Conservation (phyloP, 2,113 vertebrate genomes). For the Lichenostomus cassidix region DNA sequence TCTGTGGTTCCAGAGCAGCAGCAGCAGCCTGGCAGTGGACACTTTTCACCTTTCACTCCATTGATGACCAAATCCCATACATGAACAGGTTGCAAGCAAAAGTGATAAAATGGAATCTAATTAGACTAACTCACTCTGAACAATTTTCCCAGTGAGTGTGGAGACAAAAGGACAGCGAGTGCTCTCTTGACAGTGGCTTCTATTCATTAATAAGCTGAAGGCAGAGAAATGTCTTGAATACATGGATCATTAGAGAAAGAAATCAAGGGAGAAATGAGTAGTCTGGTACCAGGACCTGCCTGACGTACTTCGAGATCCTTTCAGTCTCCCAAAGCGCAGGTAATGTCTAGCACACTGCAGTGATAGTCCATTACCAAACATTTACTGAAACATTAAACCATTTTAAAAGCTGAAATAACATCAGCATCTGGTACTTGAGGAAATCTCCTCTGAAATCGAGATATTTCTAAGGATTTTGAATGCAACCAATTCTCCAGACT, state of each 20-base stretch:
- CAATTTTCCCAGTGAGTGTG: background rate
- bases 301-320: background rate
- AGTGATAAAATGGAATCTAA: background rate
- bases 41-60: background rate
- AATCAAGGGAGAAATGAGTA: background rate
- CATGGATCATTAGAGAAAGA: background rate
- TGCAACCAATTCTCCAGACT: background rate
- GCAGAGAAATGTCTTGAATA: background rate
- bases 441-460: background rate
- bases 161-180: background rate
- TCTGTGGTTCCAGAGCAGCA: background rate
- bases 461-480: background rate
- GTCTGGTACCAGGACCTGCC: background rate
- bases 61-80: background rate
- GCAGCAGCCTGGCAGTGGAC: background rate
- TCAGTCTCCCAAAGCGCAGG: background rate
- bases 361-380: background rate
- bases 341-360: background rate
- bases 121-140: background rate
- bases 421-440: background rate
- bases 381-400: background rate
- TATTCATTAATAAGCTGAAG: background rate
- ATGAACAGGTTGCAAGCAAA: background rate
- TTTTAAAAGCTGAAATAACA: background rate
- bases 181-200: background rate